phyloP scores from a whole-genome alignment of 2,888 invertebrate species.

The Unio delphinus region DNA sequence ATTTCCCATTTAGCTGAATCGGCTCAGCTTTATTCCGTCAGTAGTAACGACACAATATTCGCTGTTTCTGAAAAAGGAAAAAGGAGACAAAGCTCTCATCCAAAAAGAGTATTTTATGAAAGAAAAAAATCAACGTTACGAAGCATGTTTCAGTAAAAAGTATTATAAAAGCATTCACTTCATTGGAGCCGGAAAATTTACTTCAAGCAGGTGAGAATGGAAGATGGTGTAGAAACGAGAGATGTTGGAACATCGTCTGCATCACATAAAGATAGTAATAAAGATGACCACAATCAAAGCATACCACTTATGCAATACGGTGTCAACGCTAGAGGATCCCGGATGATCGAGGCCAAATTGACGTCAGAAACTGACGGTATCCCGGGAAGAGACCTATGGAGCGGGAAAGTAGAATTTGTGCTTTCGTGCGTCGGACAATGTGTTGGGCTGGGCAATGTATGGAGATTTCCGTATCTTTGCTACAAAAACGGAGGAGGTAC shows the following conservation, averaged over 20 bases:
- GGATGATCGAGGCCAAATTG: slow-evolving; percentile 20
- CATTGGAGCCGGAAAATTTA: too few species aligned
- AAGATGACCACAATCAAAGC: slow-evolving; percentile 27
- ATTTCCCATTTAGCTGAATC: too few species aligned
- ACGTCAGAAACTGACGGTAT: slow-evolving; percentile 6
- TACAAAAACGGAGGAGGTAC: slow-evolving; percentile 61
- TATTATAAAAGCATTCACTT: too few species aligned
- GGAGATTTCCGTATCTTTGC: slow-evolving; percentile 58
- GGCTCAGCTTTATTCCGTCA: too few species aligned
- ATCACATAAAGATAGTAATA: neutral
- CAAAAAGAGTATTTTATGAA: too few species aligned
- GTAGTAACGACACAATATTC: too few species aligned
- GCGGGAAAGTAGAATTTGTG: slow-evolving; percentile 54
- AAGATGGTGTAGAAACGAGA: slow-evolving; percentile 10
- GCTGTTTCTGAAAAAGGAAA: too few species aligned
- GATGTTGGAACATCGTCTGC: slow-evolving; percentile 23
- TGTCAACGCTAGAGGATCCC: too few species aligned
- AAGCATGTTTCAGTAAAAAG: too few species aligned
- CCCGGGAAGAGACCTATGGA: slow-evolving; percentile 45
- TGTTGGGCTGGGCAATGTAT: slow-evolving; percentile 59
- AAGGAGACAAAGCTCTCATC: too few species aligned
- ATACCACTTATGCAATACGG: slow-evolving; percentile 6
- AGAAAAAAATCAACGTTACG: too few species aligned
- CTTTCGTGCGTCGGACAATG: slow-evolving; percentile 59
- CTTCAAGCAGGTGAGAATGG: too few species aligned